Evolutionary conservation across 2,888 invertebrate species (phyloP).

Genomic region (Dromius quadrimaculatus): DNA sequence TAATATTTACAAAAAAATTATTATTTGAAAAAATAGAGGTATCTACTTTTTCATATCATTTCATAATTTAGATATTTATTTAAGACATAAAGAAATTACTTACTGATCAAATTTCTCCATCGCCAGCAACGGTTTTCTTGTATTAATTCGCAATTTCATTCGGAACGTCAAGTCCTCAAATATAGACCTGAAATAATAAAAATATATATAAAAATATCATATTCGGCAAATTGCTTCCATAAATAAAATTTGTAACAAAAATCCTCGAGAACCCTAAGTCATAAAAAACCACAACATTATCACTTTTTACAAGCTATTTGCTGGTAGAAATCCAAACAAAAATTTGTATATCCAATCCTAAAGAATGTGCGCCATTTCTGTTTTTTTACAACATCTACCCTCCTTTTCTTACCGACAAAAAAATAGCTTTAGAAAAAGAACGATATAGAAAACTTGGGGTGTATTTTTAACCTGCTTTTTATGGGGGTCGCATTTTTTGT

Average conservation of each 20-base stretch:
- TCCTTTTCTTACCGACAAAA: constrained; percentile 49
- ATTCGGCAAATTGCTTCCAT: background rate
- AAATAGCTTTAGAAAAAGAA: constrained; percentile 4
- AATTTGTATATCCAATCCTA: constrained; percentile 34
- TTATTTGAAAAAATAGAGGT: no score
- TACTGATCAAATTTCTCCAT: no score
- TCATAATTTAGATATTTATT: no score
- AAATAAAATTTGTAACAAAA: constrained; percentile 20
- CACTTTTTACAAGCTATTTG: constrained; percentile 23
- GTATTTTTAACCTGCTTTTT: constrained; percentile 46
- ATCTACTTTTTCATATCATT: no score
- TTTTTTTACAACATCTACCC: constrained; percentile 55
- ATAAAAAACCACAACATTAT: constrained; percentile 27
- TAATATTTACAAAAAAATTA: no score
- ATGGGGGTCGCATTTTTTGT: constrained; percentile 60
- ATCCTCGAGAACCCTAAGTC: background rate
- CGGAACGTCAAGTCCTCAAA: no score
- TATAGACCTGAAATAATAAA: background rate
- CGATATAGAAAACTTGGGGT: constrained; percentile 51
- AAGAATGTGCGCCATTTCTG: constrained; percentile 50
- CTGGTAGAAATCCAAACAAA: constrained; percentile 17
- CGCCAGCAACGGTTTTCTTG: no score
- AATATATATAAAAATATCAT: constrained; percentile 1
- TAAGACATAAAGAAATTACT: no score
- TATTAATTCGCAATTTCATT: no score